A percentile compares a stretch with the other conserved stretches of the same genome.
phyloP scores from a whole-genome alignment of 1,140 invertebrate species.

The Sitophilus oryzae region DNA sequence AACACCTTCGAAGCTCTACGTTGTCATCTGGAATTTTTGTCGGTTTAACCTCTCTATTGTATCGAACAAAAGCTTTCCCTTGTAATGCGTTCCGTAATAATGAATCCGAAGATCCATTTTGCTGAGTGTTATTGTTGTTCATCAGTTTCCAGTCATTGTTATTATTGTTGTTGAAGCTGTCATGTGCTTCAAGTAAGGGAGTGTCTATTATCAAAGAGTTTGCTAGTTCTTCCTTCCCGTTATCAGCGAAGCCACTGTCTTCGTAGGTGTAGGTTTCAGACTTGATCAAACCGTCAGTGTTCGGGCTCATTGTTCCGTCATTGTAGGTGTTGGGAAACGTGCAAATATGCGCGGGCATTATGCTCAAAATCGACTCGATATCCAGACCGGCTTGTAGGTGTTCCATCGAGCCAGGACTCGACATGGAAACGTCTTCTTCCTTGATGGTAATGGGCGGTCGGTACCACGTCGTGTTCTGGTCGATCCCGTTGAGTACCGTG shows the following conservation, averaged over 20 bases:
- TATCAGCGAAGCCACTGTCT: conserved; percentile 63
- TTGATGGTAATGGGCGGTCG: conserved; percentile 47
- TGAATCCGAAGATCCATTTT: conserved; percentile 58
- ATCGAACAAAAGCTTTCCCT: conserved; percentile 58
- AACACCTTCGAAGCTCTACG: conserved; percentile 45
- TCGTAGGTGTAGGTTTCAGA: conserved; percentile 61
- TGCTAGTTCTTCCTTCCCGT: conserved; percentile 55
- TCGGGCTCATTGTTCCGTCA: conserved; percentile 36
- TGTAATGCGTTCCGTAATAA: conserved; percentile 73
- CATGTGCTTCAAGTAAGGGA: conserved; percentile 49
- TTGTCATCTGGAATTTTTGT: conserved; percentile 45
- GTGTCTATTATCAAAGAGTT: conserved; percentile 46
- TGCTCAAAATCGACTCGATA: conserved; percentile 60
- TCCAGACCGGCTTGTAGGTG: conserved; percentile 53
- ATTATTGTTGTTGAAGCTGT: conserved; percentile 59
- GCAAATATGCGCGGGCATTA: conserved; percentile 48
- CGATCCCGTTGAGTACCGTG: conserved; percentile 58
- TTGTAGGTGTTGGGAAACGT: conserved; percentile 51
- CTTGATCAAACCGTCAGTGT: conserved; percentile 50
- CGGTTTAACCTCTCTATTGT: conserved; percentile 44
- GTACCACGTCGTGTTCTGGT: conserved; percentile 48
- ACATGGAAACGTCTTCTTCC: conserved; percentile 53
- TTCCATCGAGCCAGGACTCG: conserved; percentile 52
- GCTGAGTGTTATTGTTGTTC: conserved; percentile 32
- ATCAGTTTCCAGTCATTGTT: conserved; percentile 75